Evolutionary conservation across 2,888 invertebrate genomes (phyloP).

Genomic region (Clanis bilineata): DNA sequence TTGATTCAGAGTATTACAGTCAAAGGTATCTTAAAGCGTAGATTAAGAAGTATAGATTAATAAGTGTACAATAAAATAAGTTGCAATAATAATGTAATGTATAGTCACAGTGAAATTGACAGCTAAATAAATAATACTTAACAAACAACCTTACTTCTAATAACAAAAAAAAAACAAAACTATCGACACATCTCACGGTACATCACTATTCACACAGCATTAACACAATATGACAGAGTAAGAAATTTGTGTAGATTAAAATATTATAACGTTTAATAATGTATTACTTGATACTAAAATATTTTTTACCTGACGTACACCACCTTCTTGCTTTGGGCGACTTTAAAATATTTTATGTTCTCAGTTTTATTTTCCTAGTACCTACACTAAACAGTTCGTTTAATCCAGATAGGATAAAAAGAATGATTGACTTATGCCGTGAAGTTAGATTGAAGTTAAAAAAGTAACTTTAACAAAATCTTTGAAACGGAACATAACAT

Average conservation of each 20-base stretch:
- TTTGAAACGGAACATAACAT: too few species aligned
- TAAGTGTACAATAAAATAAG: too few species aligned
- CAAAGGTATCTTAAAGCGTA: too few species aligned
- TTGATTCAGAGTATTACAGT: too few species aligned
- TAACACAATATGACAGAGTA: conserved; percentile 42
- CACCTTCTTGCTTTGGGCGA: conserved; percentile 29
- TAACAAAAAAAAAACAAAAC: too few species aligned
- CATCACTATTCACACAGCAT: conserved; percentile 38
- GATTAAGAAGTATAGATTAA: too few species aligned
- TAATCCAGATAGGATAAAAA: conserved; percentile 17
- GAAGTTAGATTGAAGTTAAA: too few species aligned
- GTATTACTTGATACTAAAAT: conserved; percentile 65
- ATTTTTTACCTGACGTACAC: conserved; percentile 44
- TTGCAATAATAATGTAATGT: too few species aligned
- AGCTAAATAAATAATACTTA: too few species aligned
- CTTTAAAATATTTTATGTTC: conserved; percentile 16
- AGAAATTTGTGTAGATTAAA: conserved; percentile 72
- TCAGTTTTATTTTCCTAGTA: conserved; percentile 16
- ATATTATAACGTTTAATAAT: conserved; percentile 59
- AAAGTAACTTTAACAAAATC: too few species aligned
- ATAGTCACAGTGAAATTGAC: too few species aligned
- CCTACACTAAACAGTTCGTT: conserved; percentile 15
- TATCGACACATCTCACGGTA: conserved; percentile 23
- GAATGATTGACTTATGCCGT: not conserved
- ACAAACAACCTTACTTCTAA: too few species aligned